Percentiles rank a stretch among this genome's conserved stretches.
These are phyloP conservation scores for Eupithecia dodoneata DNA, from an alignment of 2,888 invertebrate genomes.

Conservation along the genomic window DNA sequence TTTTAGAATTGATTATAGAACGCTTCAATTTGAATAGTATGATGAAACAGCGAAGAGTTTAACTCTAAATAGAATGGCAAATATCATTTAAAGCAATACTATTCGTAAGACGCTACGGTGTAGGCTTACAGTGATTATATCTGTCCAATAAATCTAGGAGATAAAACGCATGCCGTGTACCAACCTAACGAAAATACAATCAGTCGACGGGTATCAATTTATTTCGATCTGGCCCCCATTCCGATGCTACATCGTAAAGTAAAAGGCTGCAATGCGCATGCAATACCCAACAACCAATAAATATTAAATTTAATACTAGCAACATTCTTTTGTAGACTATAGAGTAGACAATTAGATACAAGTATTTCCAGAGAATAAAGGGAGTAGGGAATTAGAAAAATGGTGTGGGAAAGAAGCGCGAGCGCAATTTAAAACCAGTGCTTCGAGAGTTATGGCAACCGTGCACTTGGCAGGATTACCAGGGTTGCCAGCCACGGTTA, in stretches of 20 bases:
- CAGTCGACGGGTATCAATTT: slow-evolving; percentile 56
- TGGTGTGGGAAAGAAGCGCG: slow-evolving; percentile 75
- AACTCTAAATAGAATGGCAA: slow-evolving; percentile 24
- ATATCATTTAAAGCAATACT: slow-evolving; percentile 26
- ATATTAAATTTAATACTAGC: slow-evolving; percentile 33
- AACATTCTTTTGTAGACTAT: slow-evolving; percentile 42
- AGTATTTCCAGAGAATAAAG: slow-evolving; percentile 43
- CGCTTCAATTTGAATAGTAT: neutral
- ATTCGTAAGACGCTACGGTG: slow-evolving; percentile 45
- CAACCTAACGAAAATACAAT: slow-evolving; percentile 61
- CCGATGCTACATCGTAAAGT: slow-evolving; percentile 54
- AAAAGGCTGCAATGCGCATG: slow-evolving; percentile 45
- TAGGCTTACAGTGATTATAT: slow-evolving; percentile 75
- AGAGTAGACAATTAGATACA: slow-evolving; percentile 16
- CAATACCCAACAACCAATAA: slow-evolving; percentile 35
- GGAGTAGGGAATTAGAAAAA: slow-evolving; percentile 69
- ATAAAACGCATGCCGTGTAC: slow-evolving; percentile 59
- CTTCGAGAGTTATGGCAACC: slow-evolving; percentile 75
- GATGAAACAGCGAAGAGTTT: slow-evolving; percentile 14
- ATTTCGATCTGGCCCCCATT: slow-evolving; percentile 55
- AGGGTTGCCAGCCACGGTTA: slow-evolving; percentile 57
- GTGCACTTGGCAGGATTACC: slow-evolving; percentile 54
- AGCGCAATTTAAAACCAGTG: slow-evolving; percentile 72
- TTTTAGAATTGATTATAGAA: slow-evolving; percentile 1
- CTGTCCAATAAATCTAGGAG: slow-evolving; percentile 79